These are phyloP conservation scores for Poecilia wingei DNA, from an alignment of 2,797 vertebrate species.

Conservation along the genomic window DNA sequence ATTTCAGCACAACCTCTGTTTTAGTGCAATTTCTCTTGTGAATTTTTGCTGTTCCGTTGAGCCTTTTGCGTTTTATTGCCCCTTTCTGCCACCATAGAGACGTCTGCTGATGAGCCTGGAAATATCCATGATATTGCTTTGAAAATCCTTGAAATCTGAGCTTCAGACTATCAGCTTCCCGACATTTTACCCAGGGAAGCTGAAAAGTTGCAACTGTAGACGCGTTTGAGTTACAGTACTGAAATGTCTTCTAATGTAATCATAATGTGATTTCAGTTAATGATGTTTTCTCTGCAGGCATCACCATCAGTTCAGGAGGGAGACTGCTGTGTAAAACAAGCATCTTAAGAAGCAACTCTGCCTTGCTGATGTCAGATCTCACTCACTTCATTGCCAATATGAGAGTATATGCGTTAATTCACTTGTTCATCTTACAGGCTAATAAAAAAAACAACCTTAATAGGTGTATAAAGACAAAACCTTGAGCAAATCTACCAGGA, in stretches of 20 bases:
- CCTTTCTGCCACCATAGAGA: background rate
- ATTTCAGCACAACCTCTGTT: background rate
- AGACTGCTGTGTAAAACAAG: background rate
- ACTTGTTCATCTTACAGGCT: background rate
- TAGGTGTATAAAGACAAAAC: background rate
- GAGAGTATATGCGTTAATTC: background rate
- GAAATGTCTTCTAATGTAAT: background rate
- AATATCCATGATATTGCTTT: background rate
- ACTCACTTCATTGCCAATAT: background rate
- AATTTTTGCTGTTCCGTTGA: background rate
- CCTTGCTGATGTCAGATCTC: background rate
- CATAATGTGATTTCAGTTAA: background rate
- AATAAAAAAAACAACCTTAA: background rate
- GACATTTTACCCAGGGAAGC: background rate
- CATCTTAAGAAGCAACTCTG: background rate
- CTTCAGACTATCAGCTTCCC: background rate
- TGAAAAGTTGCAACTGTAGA: background rate
- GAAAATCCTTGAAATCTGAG: background rate
- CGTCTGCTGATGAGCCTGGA: background rate
- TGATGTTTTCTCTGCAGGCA: background rate
- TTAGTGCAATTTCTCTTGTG: background rate
- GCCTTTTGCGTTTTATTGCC: background rate
- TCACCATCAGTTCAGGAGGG: background rate
- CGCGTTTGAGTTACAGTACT: background rate
- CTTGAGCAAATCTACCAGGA: background rate